Base-by-base conservation (phyloP, 1,140 invertebrate genomes). In the Episyrphus balteatus region DNA sequence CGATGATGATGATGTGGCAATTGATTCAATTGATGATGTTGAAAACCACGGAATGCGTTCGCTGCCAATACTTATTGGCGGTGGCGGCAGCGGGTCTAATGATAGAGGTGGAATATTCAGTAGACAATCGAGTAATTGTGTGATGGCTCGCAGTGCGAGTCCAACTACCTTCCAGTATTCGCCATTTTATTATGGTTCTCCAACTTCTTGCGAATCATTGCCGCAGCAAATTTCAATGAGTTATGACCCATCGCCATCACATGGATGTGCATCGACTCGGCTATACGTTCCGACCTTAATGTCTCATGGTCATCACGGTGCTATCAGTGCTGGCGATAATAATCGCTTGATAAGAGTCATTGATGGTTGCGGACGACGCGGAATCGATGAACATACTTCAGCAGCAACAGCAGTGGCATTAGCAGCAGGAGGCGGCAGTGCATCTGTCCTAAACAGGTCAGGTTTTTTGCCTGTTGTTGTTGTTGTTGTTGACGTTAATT, bases 131-230 rank as follows among this genome's bases (percentile, higher is more conserved):
- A 26, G 21, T 26, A 8, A 26, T 26, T 5, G 21, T 26, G 21
- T 26, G 21, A 26, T 26, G 21, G 59, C 60, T 0, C 59, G 56
- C 12, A 66, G 62, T 50, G 62, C 62, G 14, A 61, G 62, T 46
- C 62, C 62, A 8, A 55, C 53, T n/a, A 50, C 51, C 1, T 56
- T 54, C 18, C 51, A 44, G 5, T 52, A 59, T 46, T 61, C 62
- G 10, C 57, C 58, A 0, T 62, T 65, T 41, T 65, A 62, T 44
- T 52, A 53, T 57, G 57, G 60, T 39, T 62, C 62, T 15, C 62
- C 62, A 44, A 62, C 62, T 1, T 31, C 14, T 0, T 46, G 49
- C 1, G 43, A 51, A 2, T 44, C 51, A 0, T 36, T 42, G 0
- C 48, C 41, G 13, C 3, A 45, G 39, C 48, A 41, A 30, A 49